phyloP scores from a whole-genome alignment of 2,113 vertebrate species.

The Upupa epops region DNA sequence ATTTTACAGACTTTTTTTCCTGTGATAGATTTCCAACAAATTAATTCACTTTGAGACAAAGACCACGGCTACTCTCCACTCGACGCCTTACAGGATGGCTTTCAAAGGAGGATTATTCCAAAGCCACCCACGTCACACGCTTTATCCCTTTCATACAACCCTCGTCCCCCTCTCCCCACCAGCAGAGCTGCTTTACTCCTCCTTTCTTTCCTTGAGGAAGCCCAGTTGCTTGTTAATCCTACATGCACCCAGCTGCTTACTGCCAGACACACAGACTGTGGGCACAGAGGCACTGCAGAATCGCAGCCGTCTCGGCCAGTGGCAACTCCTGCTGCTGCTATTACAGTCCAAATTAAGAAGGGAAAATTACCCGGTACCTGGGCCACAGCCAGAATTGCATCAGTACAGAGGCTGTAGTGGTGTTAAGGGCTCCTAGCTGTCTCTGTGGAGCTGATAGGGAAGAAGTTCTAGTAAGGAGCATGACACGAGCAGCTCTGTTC shows the following conservation, averaged over 20 bases:
- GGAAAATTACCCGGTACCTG: neutral
- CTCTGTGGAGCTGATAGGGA: neutral
- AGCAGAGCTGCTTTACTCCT: neutral
- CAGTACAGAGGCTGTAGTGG: neutral
- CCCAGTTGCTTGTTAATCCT: neutral
- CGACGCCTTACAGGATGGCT: neutral
- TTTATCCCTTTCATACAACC: neutral
- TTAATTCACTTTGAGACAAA: slow-evolving; percentile 26
- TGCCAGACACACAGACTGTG: neutral
- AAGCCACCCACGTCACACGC: neutral
- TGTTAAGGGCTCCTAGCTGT: neutral
- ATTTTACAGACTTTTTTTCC: slow-evolving; percentile 67
- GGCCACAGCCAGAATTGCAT: neutral
- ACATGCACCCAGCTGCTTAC: neutral
- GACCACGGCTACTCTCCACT: neutral
- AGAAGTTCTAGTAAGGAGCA: neutral
- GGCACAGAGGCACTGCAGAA: neutral
- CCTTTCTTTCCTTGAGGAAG: neutral
- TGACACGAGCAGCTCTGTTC: neutral
- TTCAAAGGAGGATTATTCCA: neutral
- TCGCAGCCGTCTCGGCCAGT: neutral
- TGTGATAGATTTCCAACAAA: slow-evolving; percentile 62
- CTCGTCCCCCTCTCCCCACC: neutral
- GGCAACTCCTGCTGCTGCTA: slow-evolving; percentile 2
- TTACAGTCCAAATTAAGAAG: neutral